phyloP scores from a whole-genome alignment of 2,113 vertebrate genomes.

The Vidua macroura region DNA sequence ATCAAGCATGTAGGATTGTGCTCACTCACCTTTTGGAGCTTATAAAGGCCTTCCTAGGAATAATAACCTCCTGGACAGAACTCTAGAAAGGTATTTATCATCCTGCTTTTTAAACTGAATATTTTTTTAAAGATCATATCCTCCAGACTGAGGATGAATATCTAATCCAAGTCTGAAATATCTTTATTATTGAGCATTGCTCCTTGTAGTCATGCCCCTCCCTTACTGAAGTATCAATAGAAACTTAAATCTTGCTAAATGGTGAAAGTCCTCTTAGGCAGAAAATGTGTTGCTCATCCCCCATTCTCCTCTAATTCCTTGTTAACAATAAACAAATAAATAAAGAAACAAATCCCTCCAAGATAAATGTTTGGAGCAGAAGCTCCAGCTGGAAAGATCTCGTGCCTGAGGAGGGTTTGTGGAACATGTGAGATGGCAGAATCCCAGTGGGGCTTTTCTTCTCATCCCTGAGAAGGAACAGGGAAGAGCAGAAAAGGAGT shows the following conservation, averaged over 20 bases:
- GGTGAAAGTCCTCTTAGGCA: not conserved
- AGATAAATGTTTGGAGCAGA: not conserved
- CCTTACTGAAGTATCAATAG: not conserved
- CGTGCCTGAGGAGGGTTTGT: not conserved
- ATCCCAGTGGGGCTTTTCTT: not conserved
- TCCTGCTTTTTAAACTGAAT: not conserved
- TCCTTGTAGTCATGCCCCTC: not conserved
- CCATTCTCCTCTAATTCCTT: not conserved
- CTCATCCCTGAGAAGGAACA: not conserved
- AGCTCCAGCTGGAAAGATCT: not conserved
- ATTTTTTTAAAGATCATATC: not conserved
- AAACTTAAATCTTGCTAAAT: not conserved
- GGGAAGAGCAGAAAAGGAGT: not conserved
- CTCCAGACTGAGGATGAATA: not conserved
- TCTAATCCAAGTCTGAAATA: not conserved
- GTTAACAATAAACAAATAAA: not conserved
- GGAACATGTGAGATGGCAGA: not conserved
- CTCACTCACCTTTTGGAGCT: not conserved
- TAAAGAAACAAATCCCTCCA: not conserved
- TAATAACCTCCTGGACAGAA: not conserved
- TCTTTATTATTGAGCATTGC: fast-evolving
- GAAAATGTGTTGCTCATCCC: not conserved
- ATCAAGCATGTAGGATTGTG: not conserved
- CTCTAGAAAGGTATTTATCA: not conserved
- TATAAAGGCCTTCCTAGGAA: not conserved